Evolutionary conservation across 35 echinoderm and acorn worm genomes (phyloP).

Genomic region (Ophiothrix spiculata): DNA sequence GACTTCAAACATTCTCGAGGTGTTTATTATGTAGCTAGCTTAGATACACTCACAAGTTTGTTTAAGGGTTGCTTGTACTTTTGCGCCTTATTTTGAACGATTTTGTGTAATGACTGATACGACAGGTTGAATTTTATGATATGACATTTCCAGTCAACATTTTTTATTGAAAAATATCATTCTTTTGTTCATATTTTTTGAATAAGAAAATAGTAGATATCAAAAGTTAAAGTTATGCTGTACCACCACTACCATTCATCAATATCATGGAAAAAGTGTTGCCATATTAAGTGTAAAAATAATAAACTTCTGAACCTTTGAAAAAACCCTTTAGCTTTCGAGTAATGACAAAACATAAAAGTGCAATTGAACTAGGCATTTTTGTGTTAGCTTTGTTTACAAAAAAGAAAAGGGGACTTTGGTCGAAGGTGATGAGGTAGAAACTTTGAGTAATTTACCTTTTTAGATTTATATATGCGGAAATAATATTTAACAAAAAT

Average conservation of each 20-base stretch:
- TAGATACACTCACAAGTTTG: neutral
- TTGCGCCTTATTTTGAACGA: neutral
- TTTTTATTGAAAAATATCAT: neutral
- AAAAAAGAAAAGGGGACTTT: neutral
- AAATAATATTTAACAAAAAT: neutral
- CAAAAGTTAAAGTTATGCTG: neutral
- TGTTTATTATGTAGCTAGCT: constrained; percentile 24
- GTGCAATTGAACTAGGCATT: neutral
- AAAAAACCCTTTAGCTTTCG: neutral
- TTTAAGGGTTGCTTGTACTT: constrained; percentile 31
- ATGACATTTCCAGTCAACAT: neutral
- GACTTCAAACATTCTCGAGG: constrained; percentile 44
- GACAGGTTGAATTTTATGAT: no score
- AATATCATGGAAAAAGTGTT: neutral
- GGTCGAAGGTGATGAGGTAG: neutral
- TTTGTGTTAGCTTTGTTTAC: neutral
- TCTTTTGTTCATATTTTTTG: neutral
- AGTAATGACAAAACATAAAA: neutral
- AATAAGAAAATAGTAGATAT: neutral
- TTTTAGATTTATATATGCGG: neutral
- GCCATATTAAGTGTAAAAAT: neutral
- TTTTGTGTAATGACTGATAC: neutral
- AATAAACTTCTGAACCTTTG: neutral
- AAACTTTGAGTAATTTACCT: neutral
- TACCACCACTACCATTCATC: neutral